Conservation (phyloP, 1,140 invertebrate species). For the Monomorium pharaonis region DNA sequence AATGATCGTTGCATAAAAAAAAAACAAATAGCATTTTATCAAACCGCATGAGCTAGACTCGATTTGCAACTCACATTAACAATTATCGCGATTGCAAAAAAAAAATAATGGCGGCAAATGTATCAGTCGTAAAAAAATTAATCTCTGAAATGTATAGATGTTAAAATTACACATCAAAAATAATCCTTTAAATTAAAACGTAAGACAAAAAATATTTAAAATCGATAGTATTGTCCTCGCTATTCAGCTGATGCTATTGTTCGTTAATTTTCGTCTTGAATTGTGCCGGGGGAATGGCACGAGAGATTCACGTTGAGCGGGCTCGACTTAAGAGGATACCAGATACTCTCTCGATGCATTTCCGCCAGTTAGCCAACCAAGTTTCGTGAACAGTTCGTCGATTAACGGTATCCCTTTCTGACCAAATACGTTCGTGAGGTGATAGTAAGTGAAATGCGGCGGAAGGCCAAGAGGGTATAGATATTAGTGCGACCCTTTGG, state of each 20-base stretch:
- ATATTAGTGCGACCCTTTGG: constrained; percentile 44
- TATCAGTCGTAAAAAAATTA: constrained; percentile 15
- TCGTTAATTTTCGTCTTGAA: background rate
- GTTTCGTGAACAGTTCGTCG: constrained; percentile 47
- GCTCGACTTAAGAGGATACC: constrained; percentile 14
- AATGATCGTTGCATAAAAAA: background rate
- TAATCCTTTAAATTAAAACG: constrained; percentile 7
- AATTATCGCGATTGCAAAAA: constrained; percentile 7
- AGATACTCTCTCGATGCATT: constrained; percentile 19
- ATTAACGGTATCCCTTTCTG: constrained; percentile 37
- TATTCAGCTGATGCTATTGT: background rate
- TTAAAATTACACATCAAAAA: background rate
- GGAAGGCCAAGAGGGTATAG: constrained; percentile 36
- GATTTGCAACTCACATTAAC: constrained; percentile 28
- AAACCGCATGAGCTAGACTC: constrained; percentile 37
- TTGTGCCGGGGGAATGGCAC: background rate
- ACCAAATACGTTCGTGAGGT: constrained; percentile 33
- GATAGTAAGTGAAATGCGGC: constrained; percentile 44
- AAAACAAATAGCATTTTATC: background rate
- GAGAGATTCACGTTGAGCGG: background rate
- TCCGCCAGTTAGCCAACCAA: constrained; percentile 19
- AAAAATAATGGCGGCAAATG: constrained; percentile 1
- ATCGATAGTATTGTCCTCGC: background rate
- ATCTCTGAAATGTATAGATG: background rate
- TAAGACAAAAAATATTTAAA: background rate